These are phyloP conservation scores for Nylanderia fulva DNA, from an alignment of 1,140 invertebrate species.

Conservation along the genomic window DNA sequence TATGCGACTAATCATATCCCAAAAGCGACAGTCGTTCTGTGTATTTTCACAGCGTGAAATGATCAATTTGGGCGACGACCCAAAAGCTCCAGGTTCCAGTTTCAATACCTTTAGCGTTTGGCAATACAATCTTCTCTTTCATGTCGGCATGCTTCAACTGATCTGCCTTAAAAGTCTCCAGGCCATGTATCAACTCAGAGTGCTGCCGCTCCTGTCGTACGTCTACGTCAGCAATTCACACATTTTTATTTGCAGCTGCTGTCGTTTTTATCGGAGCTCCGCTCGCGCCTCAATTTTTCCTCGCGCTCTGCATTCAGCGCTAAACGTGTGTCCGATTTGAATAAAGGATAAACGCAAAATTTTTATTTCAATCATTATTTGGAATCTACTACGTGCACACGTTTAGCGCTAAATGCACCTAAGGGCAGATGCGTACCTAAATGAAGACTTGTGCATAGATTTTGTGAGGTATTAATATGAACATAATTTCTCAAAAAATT, in stretches of 20 bases:
- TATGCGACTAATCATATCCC: neutral
- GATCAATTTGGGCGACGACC: neutral
- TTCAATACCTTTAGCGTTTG: constrained; percentile 92
- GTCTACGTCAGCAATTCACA: constrained; percentile 86
- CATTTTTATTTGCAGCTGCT: constrained; percentile 50
- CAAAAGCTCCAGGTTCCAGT: constrained; percentile 9
- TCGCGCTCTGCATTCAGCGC: neutral
- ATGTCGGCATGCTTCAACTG: constrained; percentile 91
- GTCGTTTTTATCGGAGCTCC: constrained; percentile 1
- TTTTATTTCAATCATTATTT: constrained; percentile 20
- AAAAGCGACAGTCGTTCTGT: neutral
- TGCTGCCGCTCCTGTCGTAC: constrained; percentile 91
- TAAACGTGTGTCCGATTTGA: neutral
- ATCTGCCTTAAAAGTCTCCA: constrained; percentile 90
- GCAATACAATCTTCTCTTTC: constrained; percentile 92
- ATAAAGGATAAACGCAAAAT: constrained; percentile 10
- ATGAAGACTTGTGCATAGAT: neutral
- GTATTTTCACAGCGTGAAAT: neutral
- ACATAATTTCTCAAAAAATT: neutral
- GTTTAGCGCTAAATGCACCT: neutral
- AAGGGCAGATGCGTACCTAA: neutral
- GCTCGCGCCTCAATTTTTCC: neutral
- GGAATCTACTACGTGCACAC: neutral
- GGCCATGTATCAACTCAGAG: constrained; percentile 90
- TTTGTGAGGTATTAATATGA: neutral